Base-by-base conservation (phyloP, 2,113 vertebrate species). In the Notechis scutatus region DNA sequence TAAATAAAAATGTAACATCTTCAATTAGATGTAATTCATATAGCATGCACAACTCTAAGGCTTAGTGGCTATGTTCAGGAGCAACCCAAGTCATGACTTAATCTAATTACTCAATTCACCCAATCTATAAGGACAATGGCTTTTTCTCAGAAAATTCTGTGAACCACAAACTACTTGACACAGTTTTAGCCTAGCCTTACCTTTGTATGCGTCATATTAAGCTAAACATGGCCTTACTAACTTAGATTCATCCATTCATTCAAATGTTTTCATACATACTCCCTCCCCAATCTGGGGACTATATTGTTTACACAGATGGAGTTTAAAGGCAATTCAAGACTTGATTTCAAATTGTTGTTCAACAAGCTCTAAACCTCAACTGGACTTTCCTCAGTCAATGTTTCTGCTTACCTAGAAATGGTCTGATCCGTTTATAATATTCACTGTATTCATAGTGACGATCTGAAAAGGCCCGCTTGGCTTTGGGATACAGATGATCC, bases 391-490 rank as follows among this genome's bases (percentile, higher is more conserved):
- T 81, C 34, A 12, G 0, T 20, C 10, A 45, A 20, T 21, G 1
- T 8, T 87, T 93, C 64, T 45, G 92, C 97, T 91, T 95, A 99
- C 99, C 96, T 3, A 98, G 88, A 89, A 97, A 99, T 0, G 97
- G 39, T 52, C 64, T 23, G 8, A 96, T 96, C 34, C 96, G 97
- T 59, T 88, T 56, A 61, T 98, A 98, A 52, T 95, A 94, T 0
- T 94, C 64, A 5, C 54, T 0, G 7, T 24, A 52, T 23, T 11
- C 3, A 0, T 50, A 69, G 1, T 0, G 0, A 4, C 92, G 92
- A 89, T 24, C 81, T 29, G 93, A 96, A 94, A 98, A 99, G 56
- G 98, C 97, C 0, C 1, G 0, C 1, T 11, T 91, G 85, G 98
- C 97, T 54, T 97, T 98, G 54, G 0, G 0, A 21, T 98, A 99